Evolutionary conservation across 2,113 vertebrate genomes (phyloP).

Genomic region (western clawed frog (Xenopus tropicalis)): UCB_Xtro_10.0 CM004451.2:63387001-63387500

Average conservation of each 20-base stretch:
- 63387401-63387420: not conserved
- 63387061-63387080: too few relatives aligned
- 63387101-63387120: not conserved
- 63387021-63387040: too few relatives aligned
- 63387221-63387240: not conserved
- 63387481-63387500: too few relatives aligned
- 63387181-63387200: not conserved
- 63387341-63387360: constrained; percentile 14
- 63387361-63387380: constrained; percentile 5
- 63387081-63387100: not conserved
- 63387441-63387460: not conserved
- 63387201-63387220: not conserved
- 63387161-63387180: not conserved
- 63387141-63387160: constrained; percentile 5
- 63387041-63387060: too few relatives aligned
- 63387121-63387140: not conserved
- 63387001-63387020: constrained; percentile 19
- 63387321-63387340: constrained; percentile 7
- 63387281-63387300: constrained; percentile 14
- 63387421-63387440: not conserved
- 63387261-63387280: not conserved
- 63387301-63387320: constrained; percentile 4
- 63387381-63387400: constrained; percentile 21
- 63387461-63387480: too few relatives aligned
- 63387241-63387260: constrained; percentile 1